phyloP scores from a whole-genome alignment of 2,888 invertebrate genomes.

The Caprella mutica region DNA sequence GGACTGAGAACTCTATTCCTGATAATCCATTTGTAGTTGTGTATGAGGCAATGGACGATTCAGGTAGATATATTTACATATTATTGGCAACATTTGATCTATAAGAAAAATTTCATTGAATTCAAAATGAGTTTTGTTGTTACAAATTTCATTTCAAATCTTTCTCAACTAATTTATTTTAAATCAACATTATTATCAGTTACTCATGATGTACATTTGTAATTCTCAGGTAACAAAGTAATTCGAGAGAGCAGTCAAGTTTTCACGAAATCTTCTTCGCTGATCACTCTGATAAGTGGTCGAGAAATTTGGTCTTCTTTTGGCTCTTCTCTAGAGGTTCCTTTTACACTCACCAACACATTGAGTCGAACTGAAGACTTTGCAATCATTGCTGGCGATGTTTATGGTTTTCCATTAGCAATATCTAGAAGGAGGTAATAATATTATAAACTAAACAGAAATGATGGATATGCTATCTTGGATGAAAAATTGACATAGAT shows the following conservation, averaged over 20 bases:
- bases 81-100: neutral
- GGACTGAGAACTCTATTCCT: neutral
- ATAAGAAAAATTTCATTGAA: neutral
- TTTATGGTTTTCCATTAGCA: neutral
- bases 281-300: neutral
- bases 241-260: too few relatives aligned
- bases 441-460: too few relatives aligned
- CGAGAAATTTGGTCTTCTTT: neutral
- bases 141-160: too few relatives aligned
- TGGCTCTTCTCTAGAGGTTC: neutral
- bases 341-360: slow-evolving; percentile 1
- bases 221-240: too few relatives aligned
- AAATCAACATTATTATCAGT: too few relatives aligned
- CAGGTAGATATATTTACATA: neutral
- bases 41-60: neutral
- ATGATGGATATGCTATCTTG: too few relatives aligned
- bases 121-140: neutral
- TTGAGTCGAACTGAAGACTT: neutral
- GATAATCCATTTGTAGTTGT: neutral
- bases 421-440: neutral
- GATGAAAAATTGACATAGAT: too few relatives aligned
- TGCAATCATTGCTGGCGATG: neutral
- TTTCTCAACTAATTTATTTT: too few relatives aligned
- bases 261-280: too few relatives aligned
- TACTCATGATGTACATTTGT: too few relatives aligned